phyloP scores from a whole-genome alignment of 2,113 vertebrate genomes.

The Tor tambroides region DNA sequence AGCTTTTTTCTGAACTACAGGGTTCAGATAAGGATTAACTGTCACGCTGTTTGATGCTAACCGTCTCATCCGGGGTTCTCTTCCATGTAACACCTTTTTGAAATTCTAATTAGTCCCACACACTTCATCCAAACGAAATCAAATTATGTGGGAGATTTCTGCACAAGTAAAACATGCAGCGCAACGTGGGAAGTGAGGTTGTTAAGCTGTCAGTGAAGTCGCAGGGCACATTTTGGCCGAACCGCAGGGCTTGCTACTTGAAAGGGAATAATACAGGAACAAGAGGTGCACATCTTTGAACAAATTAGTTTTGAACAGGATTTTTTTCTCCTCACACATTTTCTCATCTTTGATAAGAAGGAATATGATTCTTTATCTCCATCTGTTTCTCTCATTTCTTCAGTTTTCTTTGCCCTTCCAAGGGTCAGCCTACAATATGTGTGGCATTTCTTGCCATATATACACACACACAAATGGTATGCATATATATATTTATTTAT shows the following conservation, averaged over 20 bases:
- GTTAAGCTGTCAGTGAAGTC: background rate
- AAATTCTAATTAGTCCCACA: constrained; percentile 29
- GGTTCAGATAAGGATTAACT: constrained; percentile 19
- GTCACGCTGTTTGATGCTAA: constrained; percentile 12
- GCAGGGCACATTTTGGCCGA: constrained; percentile 38
- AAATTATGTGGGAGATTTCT: constrained; percentile 24
- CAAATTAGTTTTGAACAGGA: constrained; percentile 60
- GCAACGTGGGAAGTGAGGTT: constrained; percentile 28
- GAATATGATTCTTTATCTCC: too few relatives aligned
- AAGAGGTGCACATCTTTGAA: constrained; percentile 50
- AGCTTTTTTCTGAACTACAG: background rate
- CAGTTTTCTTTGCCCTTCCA: too few relatives aligned
- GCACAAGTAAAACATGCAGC: constrained; percentile 12
- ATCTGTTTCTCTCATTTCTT: too few relatives aligned
- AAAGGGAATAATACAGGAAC: constrained; percentile 62
- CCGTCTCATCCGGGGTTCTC: background rate
- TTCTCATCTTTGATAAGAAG: background rate
- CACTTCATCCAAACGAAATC: constrained; percentile 11
- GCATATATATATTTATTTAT: too few relatives aligned
- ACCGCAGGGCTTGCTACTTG: constrained; percentile 44
- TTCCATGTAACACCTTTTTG: constrained; percentile 30
- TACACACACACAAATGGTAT: too few relatives aligned
- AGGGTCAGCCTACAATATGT: too few relatives aligned
- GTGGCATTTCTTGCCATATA: too few relatives aligned
- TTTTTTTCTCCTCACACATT: background rate